Percentiles rank a stretch among this genome's conserved stretches.
Conservation (phyloP, 2,888 invertebrate genomes). For the Theretra japonica region DNA sequence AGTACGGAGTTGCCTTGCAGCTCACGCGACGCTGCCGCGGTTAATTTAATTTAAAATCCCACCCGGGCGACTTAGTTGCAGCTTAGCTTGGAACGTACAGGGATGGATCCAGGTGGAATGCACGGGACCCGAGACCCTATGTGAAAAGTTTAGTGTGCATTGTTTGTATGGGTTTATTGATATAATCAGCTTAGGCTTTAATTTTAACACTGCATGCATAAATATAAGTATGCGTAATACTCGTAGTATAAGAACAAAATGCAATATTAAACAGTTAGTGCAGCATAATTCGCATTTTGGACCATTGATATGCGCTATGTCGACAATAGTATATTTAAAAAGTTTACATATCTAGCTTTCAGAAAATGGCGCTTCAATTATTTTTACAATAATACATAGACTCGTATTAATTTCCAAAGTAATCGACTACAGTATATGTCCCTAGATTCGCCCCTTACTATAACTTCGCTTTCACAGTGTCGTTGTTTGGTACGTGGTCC, state of each 20-base stretch:
- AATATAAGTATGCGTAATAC: too few relatives aligned
- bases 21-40: constrained; percentile 10
- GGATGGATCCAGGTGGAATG: neutral
- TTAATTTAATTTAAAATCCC: constrained; percentile 24
- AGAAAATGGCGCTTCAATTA: too few relatives aligned
- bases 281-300: too few relatives aligned
- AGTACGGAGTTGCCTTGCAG: neutral
- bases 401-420: neutral
- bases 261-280: too few relatives aligned
- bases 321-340: neutral
- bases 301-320: too few relatives aligned
- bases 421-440: neutral
- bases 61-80: constrained; percentile 1
- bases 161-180: too few relatives aligned
- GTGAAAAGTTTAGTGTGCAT: neutral
- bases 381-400: too few relatives aligned
- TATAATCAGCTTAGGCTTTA: too few relatives aligned
- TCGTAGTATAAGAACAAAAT: too few relatives aligned
- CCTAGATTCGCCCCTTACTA: neutral
- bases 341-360: too few relatives aligned
- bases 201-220: too few relatives aligned
- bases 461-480: neutral
- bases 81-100: neutral
- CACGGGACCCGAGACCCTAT: neutral
- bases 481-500: constrained; percentile 6